A percentile compares a stretch with the other conserved stretches of the same genome.
These are phyloP conservation scores for Deladenus siricidicola DNA, from an alignment of 2,888 invertebrate genomes.

Conservation along the genomic window DNA sequence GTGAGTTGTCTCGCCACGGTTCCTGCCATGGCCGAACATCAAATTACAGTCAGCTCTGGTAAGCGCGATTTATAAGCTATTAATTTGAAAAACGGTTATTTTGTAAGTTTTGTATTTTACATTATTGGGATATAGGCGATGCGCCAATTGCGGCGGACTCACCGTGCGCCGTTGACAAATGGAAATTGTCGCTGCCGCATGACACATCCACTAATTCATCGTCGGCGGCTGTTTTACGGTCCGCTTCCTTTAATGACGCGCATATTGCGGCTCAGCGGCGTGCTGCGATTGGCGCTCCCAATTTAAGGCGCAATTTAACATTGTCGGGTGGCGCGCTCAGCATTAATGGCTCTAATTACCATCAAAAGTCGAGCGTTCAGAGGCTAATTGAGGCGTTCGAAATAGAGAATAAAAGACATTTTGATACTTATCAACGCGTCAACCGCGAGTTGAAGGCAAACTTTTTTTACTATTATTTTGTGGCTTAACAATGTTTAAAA, in stretches of 20 bases:
- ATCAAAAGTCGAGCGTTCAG: conserved; percentile 12
- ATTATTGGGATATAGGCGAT: too few species aligned
- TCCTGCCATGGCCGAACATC: too few species aligned
- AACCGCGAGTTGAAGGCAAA: conserved; percentile 16
- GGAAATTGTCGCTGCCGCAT: too few species aligned
- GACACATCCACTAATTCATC: neutral
- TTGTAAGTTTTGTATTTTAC: too few species aligned
- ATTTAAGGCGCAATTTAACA: too few species aligned
- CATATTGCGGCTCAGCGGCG: neutral
- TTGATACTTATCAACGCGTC: conserved; percentile 26
- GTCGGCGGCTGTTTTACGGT: conserved; percentile 7
- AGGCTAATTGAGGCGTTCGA: conserved; percentile 27
- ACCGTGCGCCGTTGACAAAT: too few species aligned
- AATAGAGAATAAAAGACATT: conserved; percentile 23
- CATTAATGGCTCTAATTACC: too few species aligned
- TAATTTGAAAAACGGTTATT: too few species aligned
- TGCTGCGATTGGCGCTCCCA: neutral
- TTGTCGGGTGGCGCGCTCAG: too few species aligned
- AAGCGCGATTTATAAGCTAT: too few species aligned
- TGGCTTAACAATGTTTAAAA: neutral
- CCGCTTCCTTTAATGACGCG: conserved; percentile 15
- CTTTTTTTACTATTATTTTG: neutral
- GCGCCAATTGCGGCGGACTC: too few species aligned
- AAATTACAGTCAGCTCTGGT: too few species aligned
- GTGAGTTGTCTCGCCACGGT: neutral